Percentiles rank a stretch among this genome's conserved stretches.
Conservation (phyloP, 2,888 invertebrate species). For the Micoletzkya japonica region DNA sequence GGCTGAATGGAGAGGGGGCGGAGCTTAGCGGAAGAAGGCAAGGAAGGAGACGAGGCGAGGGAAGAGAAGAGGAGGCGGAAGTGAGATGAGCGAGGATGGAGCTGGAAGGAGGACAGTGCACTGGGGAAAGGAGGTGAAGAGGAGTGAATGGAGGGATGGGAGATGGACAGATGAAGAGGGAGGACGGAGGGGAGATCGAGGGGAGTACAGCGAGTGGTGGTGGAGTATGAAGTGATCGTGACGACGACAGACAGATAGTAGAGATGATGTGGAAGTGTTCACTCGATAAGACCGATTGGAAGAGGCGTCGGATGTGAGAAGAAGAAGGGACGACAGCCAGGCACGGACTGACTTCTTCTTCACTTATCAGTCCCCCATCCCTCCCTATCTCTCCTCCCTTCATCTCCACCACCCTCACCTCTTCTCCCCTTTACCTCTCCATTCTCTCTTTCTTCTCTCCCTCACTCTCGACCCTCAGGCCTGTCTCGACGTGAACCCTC, state of each 20-base stretch:
- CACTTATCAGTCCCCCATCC: neutral
- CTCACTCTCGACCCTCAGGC: too few relatives aligned
- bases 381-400: neutral
- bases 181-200: neutral
- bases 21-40: neutral
- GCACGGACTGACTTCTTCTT: neutral
- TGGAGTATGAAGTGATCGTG: neutral
- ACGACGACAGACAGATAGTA: neutral
- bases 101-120: neutral
- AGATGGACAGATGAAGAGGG: neutral
- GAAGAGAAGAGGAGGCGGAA: neutral
- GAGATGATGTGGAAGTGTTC: too few relatives aligned
- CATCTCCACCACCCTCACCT: neutral
- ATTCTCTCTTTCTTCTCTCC: too few relatives aligned
- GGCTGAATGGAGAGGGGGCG: neutral
- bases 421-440: neutral
- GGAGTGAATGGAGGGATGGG: neutral
- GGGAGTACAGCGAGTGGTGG: neutral
- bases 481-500: conserved; percentile 20
- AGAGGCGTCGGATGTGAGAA: too few relatives aligned
- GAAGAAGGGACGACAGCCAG: neutral
- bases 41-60: too few relatives aligned
- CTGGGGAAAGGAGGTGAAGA: neutral
- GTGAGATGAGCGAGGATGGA: neutral
- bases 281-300: too few relatives aligned